Conservation (phyloP, 2,113 vertebrate genomes). For the Hippotragus niger region DNA sequence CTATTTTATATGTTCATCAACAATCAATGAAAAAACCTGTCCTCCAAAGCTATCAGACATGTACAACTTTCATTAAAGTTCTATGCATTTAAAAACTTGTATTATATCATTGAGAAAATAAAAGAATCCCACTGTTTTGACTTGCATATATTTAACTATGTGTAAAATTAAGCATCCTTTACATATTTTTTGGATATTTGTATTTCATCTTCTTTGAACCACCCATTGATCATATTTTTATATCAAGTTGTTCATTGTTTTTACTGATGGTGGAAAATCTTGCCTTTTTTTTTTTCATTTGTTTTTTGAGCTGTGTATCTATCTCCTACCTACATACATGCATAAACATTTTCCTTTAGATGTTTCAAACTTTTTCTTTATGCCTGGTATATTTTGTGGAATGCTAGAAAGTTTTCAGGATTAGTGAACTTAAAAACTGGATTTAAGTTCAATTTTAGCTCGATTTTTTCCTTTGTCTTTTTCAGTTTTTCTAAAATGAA, state of each 20-base stretch:
- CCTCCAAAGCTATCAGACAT: neutral
- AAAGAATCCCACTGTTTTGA: neutral
- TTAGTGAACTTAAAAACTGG: neutral
- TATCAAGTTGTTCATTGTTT: neutral
- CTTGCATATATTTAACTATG: neutral
- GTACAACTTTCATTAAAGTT: neutral
- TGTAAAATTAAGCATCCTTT: neutral
- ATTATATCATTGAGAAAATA: neutral
- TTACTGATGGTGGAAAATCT: neutral
- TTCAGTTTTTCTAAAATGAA: neutral
- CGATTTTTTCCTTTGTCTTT: neutral
- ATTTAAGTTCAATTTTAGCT: neutral
- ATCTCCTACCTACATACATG: neutral
- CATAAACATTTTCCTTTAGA: neutral
- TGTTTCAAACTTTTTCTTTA: neutral
- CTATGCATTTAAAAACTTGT: neutral
- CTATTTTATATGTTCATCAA: neutral
- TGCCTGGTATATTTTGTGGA: neutral
- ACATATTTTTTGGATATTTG: neutral
- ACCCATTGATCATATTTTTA: neutral
- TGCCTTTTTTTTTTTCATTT: neutral
- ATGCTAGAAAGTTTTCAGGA: neutral
- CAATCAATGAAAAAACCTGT: neutral
- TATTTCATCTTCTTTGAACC: neutral
- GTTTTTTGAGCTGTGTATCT: neutral